Conservation (phyloP, 2,888 invertebrate species). For the Lasioglossum zephyrum region DNA sequence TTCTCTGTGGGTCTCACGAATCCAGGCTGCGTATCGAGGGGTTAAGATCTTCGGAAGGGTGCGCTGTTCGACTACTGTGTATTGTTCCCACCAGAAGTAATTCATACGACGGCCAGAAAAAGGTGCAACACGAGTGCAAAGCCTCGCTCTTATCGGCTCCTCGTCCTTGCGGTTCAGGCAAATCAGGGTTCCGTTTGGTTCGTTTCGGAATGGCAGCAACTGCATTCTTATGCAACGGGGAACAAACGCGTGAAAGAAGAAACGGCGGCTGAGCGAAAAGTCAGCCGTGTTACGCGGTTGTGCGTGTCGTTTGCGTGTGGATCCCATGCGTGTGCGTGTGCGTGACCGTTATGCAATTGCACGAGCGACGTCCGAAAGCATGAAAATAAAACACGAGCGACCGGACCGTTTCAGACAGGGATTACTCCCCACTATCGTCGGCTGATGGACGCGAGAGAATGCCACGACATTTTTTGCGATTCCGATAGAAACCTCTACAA, state of each 20-base stretch:
- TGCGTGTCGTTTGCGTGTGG: slow-evolving; percentile 30
- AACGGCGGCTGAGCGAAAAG: slow-evolving; percentile 41
- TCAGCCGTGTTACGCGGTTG: slow-evolving; percentile 30
- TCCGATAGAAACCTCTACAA: slow-evolving; percentile 29
- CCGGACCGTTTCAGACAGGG: slow-evolving; percentile 37
- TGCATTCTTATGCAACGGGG: slow-evolving; percentile 62
- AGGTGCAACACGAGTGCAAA: no score
- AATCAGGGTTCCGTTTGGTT: slow-evolving; percentile 24
- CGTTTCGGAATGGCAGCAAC: slow-evolving; percentile 20
- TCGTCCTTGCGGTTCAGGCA: slow-evolving; percentile 15
- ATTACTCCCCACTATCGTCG: slow-evolving; percentile 61
- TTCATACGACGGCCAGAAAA: not conserved
- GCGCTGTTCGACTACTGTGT: not conserved
- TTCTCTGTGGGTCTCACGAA: not conserved
- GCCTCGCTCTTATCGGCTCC: not conserved
- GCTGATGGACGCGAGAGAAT: slow-evolving; percentile 73
- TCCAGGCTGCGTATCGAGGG: not conserved
- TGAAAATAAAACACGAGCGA: slow-evolving; percentile 70
- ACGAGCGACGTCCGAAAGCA: slow-evolving; percentile 71
- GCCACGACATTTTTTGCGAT: slow-evolving; percentile 58
- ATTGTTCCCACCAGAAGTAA: not conserved
- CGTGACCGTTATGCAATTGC: slow-evolving; percentile 77
- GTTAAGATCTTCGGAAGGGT: not conserved
- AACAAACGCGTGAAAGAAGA: slow-evolving; percentile 17
- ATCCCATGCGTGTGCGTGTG: slow-evolving; percentile 49